phyloP scores from a whole-genome alignment of 1,140 invertebrate genomes.

The Spodoptera litura region DNA sequence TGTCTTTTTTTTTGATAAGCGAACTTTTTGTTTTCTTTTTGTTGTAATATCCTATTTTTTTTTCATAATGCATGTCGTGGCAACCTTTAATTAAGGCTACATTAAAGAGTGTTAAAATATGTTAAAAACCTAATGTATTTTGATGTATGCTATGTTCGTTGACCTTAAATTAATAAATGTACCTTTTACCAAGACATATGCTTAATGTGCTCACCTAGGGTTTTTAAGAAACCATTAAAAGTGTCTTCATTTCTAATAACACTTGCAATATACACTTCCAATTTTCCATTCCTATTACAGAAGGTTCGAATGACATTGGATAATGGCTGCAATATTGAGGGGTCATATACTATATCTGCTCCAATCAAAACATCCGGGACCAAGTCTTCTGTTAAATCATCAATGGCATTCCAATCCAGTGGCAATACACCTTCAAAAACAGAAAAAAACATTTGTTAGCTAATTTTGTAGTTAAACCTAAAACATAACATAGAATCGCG shows the following conservation, averaged over 20 bases:
- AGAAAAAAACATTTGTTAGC: background rate
- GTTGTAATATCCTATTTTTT: too few relatives aligned
- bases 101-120: too few relatives aligned
- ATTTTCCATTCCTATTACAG: slow-evolving; percentile 63
- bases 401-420: slow-evolving; percentile 72
- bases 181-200: background rate
- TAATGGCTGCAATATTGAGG: slow-evolving; percentile 71
- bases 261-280: slow-evolving; percentile 75
- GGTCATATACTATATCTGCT: slow-evolving; percentile 80
- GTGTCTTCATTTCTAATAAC: slow-evolving; percentile 77
- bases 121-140: too few relatives aligned
- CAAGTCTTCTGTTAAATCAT: slow-evolving; percentile 54
- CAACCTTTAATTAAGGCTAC: too few relatives aligned
- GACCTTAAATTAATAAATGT: too few relatives aligned
- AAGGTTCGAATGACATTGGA: slow-evolving; percentile 69
- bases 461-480: background rate
- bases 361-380: slow-evolving; percentile 77
- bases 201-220: slow-evolving; percentile 63
- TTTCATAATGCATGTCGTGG: too few relatives aligned
- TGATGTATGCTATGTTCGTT: too few relatives aligned
- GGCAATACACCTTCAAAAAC: slow-evolving; percentile 66
- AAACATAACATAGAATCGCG: background rate
- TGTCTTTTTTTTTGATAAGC: too few relatives aligned
- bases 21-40: too few relatives aligned
- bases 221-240: slow-evolving; percentile 64